phyloP scores from a whole-genome alignment of 2,113 vertebrate species.

The Fregata magnificens region DNA sequence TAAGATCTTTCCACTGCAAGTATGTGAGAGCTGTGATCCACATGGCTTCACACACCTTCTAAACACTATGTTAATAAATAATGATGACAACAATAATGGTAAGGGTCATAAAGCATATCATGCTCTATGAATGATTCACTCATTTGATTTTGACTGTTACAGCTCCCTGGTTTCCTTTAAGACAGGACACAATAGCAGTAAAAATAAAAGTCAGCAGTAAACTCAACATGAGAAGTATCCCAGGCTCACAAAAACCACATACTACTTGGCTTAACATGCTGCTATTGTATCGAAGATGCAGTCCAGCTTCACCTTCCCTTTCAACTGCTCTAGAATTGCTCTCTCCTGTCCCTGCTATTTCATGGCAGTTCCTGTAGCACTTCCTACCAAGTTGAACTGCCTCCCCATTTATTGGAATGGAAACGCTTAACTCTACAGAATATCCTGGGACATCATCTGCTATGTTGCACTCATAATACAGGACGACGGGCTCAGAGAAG shows the following conservation, averaged over 20 bases:
- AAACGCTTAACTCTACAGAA: background rate
- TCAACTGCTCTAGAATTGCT: background rate
- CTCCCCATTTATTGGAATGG: background rate
- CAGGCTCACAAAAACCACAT: background rate
- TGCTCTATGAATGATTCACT: background rate
- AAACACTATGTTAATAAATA: background rate
- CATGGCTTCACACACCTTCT: background rate
- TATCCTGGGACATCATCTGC: background rate
- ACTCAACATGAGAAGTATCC: background rate
- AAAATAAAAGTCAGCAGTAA: background rate
- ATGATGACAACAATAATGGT: background rate
- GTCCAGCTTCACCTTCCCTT: background rate
- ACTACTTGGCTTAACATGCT: background rate
- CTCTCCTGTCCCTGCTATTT: background rate
- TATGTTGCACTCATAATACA: background rate
- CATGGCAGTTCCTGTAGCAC: background rate
- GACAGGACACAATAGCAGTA: background rate
- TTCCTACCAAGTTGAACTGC: background rate
- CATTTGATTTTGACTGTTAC: background rate
- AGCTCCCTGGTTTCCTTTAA: background rate
- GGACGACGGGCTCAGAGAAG: background rate
- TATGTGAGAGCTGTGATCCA: background rate
- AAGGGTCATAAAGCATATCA: background rate
- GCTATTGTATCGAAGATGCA: background rate
- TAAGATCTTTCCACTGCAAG: background rate